phyloP scores from a whole-genome alignment of 2,888 invertebrate genomes.

The Epistrophe eligans region DNA sequence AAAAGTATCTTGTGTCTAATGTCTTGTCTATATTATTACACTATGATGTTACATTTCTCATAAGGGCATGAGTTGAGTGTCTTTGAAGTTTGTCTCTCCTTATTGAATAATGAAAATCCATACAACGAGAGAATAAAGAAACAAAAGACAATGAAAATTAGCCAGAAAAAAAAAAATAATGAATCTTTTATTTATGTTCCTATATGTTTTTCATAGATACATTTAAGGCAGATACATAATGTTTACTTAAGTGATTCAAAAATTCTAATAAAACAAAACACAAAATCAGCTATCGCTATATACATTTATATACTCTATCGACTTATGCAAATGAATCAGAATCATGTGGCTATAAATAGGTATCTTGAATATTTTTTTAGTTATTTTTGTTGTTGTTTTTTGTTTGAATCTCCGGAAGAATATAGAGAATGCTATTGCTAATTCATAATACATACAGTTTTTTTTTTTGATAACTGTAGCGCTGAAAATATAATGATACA shows the following conservation, averaged over 20 bases:
- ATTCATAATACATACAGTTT: too few species aligned
- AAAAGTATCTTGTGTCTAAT: conserved; percentile 31
- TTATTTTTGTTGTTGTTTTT: not conserved
- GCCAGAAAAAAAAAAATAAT: not conserved
- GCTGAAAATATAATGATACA: too few species aligned
- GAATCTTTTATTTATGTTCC: not conserved
- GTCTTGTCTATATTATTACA: conserved; percentile 19
- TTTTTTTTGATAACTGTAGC: too few species aligned
- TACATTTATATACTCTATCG: not conserved
- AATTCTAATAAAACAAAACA: not conserved
- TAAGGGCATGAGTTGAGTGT: conserved; percentile 5
- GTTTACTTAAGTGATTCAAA: not conserved
- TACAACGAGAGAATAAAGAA: not conserved
- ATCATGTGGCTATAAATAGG: conserved; percentile 40
- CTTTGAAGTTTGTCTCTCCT: conserved; percentile 52
- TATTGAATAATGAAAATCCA: conserved; percentile 16
- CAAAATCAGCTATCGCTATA: not conserved
- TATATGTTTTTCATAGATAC: not conserved
- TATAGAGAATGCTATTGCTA: not conserved
- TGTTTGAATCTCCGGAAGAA: not conserved
- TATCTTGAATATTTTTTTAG: not conserved
- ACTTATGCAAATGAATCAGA: conserved; percentile 56
- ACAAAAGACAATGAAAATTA: not conserved
- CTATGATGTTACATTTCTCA: conserved; percentile 35
- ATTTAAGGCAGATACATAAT: not conserved